Base-by-base conservation (phyloP, 2,888 invertebrate genomes). In the Epinotia ramella region DNA sequence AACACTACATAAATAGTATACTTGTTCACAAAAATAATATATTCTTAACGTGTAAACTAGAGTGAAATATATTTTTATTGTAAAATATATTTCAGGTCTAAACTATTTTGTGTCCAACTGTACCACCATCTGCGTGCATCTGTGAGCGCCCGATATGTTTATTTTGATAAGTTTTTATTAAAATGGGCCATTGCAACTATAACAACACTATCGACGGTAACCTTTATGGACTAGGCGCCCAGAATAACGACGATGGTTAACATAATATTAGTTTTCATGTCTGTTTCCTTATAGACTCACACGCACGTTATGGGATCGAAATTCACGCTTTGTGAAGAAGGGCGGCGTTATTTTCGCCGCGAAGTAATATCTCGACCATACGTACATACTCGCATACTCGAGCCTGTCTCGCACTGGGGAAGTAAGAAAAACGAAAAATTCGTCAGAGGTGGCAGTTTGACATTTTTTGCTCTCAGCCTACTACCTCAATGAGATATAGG, bases 81-180 rank as follows among this genome's bases (percentile, higher is more conserved):
- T 28, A 46, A 53, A 66, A 20, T 44, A 64, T 53, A 53, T 20
- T 49, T 62, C 62, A 18, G 49, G n/a, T 24, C 49, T n/a, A 56
- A 56, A 64, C 11, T 13, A 33, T 40, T 40, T 16, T 12, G 53
- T 56, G 3, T 18, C 24, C 74, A 79, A 44, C 73, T 81, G 78
- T 82, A 81, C 80, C 44, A 78, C 79, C 86, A 85, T 87, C 72
- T 87, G 89, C 78, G 77, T 84, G 82, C 89, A 89, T 88, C 84
- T 89, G 90, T 83, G 80, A 79, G 77, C 80, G 82, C 80, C 80
- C 78, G 78, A 84, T 83, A 82, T 86, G 86, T 88, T 86, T 88
- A 81, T 88, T 89, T 86, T 85, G 74, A 78, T 78, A 81, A 70
- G 75, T 71, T 77, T 75, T 77, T 77, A 77, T 77, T 80, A 81